A percentile compares a stretch with the other conserved stretches of the same genome.
Conservation (phyloP, 2,888 invertebrate species). For the Biston stratarius region DNA sequence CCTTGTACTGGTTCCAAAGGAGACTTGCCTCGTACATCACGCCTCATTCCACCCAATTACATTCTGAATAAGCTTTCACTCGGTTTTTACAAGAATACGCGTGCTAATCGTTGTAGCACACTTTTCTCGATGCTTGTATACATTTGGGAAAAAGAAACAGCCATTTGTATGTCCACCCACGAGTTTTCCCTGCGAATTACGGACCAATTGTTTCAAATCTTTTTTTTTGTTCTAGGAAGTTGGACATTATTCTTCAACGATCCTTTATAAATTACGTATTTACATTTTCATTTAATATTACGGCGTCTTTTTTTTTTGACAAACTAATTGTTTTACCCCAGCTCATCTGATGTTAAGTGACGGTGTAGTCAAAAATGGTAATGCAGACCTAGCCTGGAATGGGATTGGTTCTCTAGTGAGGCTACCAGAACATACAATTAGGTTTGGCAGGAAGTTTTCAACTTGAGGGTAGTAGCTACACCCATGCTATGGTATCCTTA, state of each 20-base stretch:
- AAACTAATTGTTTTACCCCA: too few relatives aligned
- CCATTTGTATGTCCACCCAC: conserved; percentile 28
- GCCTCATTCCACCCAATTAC: conserved; percentile 28
- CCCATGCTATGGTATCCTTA: too few relatives aligned
- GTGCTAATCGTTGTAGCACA: conserved; percentile 38
- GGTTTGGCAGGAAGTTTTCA: too few relatives aligned
- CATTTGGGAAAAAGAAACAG: conserved; percentile 17
- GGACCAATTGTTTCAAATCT: background rate
- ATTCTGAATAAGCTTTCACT: conserved; percentile 32
- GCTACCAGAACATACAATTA: too few relatives aligned
- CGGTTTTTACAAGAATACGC: conserved; percentile 33
- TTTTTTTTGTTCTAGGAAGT: background rate
- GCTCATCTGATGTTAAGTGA: too few relatives aligned
- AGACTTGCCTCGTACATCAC: conserved; percentile 17
- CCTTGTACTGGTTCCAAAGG: conserved; percentile 27
- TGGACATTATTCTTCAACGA: background rate
- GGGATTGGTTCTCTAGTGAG: too few relatives aligned
- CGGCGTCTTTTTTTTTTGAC: too few relatives aligned
- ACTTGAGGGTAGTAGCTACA: too few relatives aligned
- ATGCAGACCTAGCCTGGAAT: too few relatives aligned
- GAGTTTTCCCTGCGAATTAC: background rate
- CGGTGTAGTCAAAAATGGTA: too few relatives aligned
- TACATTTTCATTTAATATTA: too few relatives aligned
- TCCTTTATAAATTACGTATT: too few relatives aligned
- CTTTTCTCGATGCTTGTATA: conserved; percentile 19